phyloP scores from a whole-genome alignment of 2,797 vertebrate species.

The Cossypha caffra region DNA sequence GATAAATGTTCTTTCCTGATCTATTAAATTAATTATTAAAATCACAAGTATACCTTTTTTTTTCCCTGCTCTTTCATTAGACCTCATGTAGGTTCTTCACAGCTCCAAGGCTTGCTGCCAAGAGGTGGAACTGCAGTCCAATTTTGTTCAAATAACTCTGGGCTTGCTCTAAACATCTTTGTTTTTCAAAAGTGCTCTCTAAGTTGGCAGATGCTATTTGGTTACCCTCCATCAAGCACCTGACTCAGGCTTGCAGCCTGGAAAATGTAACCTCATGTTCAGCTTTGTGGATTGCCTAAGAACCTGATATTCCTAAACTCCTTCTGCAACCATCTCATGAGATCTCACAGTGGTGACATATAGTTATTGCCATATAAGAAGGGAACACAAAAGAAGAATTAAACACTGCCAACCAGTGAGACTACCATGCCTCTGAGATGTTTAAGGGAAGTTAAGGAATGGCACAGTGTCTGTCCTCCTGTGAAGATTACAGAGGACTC shows the following conservation, averaged over 20 bases:
- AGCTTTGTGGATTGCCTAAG: conserved; percentile 17
- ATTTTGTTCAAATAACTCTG: neutral
- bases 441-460: neutral
- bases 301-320: conserved; percentile 36
- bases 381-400: neutral
- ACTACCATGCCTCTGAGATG: accelerated
- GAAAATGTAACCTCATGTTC: conserved; percentile 55
- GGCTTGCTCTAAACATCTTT: conserved; percentile 32
- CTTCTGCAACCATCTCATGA: neutral
- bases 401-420: neutral
- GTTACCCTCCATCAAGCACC: neutral
- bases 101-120: neutral
- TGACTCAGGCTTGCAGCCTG: conserved; percentile 57
- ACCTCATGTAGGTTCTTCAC: neutral
- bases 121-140: neutral
- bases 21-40: neutral
- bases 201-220: conserved; percentile 8
- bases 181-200: neutral
- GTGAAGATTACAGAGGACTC: neutral
- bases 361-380: neutral
- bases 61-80: neutral
- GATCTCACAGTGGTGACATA: neutral
- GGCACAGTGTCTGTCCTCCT: neutral
- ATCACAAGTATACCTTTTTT: neutral
- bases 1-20: neutral